Base-by-base conservation (phyloP, 2,888 invertebrate species). In the Aproaerema taeniolella region DNA sequence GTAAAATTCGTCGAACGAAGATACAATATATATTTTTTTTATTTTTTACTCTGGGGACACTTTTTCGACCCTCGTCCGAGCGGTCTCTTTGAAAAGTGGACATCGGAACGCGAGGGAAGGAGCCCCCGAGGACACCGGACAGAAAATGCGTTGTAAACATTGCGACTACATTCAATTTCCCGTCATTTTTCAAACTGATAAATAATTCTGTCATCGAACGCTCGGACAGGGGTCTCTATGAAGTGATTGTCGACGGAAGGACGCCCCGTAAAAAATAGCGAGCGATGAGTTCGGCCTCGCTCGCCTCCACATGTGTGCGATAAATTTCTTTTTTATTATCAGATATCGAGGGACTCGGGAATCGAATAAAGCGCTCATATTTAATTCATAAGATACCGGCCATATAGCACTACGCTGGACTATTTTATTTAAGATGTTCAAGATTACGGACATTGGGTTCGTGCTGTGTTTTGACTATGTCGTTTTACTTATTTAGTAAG, bases 111-210 rank as follows among this genome's bases (percentile, higher is more conserved):
- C 85, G 80, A 67, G 85, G 85, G 85, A 82, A 81, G 81, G 70
- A 76, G 81, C 82, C 85, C 85, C 85, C 72, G 82, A 81, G 83
- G 83, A 83, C 78, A 65, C 66, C 67, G 78, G 72, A 79, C 81
- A 81, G 77, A 85, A 81, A 87, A 86, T 83, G 85, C 83, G 87
- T 85, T 87, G 87, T 87, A 86, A 87, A 87, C 87, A 87, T 87
- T 76, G 87, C 83, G 83, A 87, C 80, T 87, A 87, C 87, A 87
- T 87, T 87, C 87, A 87, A 87, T 87, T 87, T 87, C 86, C 82
- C 82, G 87, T 87, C 87, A 87, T 87, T 87, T 87, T 87, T 87
- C 87, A 87, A 86, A 85, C 87, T 87, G 87, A 87, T 87, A 87
- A 87, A 87, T 87, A 87, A 87, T 87, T 87, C 87, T 85, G 86